phyloP scores from a whole-genome alignment of 2,797 vertebrate species.

The Chelonia mydas region DNA sequence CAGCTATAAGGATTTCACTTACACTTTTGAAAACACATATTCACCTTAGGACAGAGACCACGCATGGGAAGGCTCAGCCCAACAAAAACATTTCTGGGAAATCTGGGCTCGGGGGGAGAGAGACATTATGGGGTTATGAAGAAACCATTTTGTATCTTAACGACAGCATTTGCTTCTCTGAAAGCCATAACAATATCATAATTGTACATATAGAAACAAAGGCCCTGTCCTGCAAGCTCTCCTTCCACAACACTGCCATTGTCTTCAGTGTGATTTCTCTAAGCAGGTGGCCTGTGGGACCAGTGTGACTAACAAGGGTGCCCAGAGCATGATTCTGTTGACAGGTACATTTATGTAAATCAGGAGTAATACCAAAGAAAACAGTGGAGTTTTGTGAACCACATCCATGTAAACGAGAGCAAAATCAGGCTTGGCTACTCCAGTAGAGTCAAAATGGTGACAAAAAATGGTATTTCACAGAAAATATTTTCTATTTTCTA shows the following conservation, averaged over 20 bases:
- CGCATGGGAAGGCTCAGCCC: not conserved
- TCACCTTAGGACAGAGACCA: not conserved
- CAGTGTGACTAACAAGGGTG: not conserved
- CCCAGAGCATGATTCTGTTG: not conserved
- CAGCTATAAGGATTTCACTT: not conserved
- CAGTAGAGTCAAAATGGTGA: not conserved
- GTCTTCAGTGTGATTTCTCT: not conserved
- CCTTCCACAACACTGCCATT: not conserved
- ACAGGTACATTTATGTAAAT: not conserved
- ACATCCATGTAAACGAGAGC: not conserved
- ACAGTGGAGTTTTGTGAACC: not conserved
- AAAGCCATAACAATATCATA: not conserved
- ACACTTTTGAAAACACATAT: not conserved
- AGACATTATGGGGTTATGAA: not conserved
- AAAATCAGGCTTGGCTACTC: not conserved
- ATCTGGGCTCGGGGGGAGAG: not conserved
- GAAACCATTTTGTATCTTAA: not conserved
- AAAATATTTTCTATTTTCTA: not conserved
- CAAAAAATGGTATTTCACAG: not conserved
- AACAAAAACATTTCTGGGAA: not conserved
- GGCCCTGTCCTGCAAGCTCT: not conserved
- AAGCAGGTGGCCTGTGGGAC: not conserved
- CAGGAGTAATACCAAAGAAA: not conserved
- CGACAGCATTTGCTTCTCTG: not conserved
- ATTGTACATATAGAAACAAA: not conserved